These are phyloP conservation scores for Allenopithecus nigroviridis DNA, from an alignment of 2,797 vertebrate genomes.

Conservation along the genomic window DNA sequence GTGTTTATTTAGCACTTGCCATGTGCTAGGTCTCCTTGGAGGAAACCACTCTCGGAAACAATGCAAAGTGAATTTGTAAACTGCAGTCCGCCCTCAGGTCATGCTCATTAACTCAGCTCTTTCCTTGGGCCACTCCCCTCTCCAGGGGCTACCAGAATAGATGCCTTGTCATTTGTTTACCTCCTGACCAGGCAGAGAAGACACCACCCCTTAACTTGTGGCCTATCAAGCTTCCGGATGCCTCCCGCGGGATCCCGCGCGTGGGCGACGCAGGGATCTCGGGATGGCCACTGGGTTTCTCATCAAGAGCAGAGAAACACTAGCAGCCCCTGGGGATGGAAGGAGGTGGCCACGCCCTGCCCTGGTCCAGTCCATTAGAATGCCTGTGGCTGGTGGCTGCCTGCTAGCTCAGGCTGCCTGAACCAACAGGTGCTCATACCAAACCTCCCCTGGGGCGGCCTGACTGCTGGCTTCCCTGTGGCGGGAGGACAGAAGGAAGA, in stretches of 20 bases:
- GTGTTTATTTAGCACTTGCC: background rate
- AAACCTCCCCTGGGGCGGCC: background rate
- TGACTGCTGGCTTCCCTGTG: background rate
- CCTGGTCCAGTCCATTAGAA: background rate
- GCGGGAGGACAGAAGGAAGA: background rate
- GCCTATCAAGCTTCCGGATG: background rate
- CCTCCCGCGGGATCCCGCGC: background rate
- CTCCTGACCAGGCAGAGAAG: background rate
- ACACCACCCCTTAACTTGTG: background rate
- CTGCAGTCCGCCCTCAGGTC: background rate
- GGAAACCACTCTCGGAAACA: background rate
- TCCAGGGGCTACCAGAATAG: background rate
- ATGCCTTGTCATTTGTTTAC: background rate
- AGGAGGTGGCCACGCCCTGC: background rate
- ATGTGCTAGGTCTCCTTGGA: background rate
- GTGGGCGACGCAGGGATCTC: fast-evolving
- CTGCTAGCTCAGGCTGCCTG: background rate
- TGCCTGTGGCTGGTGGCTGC: background rate
- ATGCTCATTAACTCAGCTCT: background rate
- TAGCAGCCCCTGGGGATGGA: background rate
- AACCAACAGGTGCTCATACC: too few relatives aligned
- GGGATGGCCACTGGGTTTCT: background rate
- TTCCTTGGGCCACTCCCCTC: background rate
- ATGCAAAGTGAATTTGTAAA: background rate
- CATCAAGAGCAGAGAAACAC: background rate